Evolutionary conservation across 2,888 invertebrate genomes (phyloP).

Genomic region (Drosophila cracens): DNA sequence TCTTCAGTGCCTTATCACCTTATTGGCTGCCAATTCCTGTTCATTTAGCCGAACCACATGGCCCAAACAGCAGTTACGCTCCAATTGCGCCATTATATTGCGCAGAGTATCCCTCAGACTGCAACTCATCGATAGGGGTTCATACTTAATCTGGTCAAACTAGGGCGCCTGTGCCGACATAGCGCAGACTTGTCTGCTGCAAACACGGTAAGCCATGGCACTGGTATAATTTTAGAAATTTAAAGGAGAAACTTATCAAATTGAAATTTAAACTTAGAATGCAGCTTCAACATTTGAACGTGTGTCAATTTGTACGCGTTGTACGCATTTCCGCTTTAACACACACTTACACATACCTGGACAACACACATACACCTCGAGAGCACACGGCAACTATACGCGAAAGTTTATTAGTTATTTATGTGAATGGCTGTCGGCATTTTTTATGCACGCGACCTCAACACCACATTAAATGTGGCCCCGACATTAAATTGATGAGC

Average conservation of each 20-base stretch:
- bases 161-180: slow-evolving; percentile 1
- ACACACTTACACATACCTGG: slow-evolving; percentile 24
- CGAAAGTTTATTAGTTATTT: slow-evolving; percentile 73
- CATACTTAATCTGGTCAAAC: background rate
- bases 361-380: background rate
- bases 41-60: slow-evolving; percentile 85
- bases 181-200: background rate
- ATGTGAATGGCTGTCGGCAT: slow-evolving; percentile 47
- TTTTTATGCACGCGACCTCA: slow-evolving; percentile 57
- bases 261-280: background rate
- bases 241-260: background rate
- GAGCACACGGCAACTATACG: slow-evolving; percentile 25
- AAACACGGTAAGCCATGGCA: background rate
- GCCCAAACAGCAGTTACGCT: slow-evolving; percentile 86
- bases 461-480: slow-evolving; percentile 68
- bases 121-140: slow-evolving; percentile 29
- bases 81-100: slow-evolving; percentile 85
- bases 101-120: slow-evolving; percentile 78
- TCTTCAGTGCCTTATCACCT: slow-evolving; percentile 87
- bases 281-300: slow-evolving; percentile 6
- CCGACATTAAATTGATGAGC: slow-evolving; percentile 73
- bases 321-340: slow-evolving; percentile 50
- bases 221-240: background rate
- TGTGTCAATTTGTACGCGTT: slow-evolving; percentile 37
- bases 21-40: slow-evolving; percentile 86